These are phyloP conservation scores for Colius striatus DNA, from an alignment of 2,113 vertebrate species.

Conservation along the genomic window DNA sequence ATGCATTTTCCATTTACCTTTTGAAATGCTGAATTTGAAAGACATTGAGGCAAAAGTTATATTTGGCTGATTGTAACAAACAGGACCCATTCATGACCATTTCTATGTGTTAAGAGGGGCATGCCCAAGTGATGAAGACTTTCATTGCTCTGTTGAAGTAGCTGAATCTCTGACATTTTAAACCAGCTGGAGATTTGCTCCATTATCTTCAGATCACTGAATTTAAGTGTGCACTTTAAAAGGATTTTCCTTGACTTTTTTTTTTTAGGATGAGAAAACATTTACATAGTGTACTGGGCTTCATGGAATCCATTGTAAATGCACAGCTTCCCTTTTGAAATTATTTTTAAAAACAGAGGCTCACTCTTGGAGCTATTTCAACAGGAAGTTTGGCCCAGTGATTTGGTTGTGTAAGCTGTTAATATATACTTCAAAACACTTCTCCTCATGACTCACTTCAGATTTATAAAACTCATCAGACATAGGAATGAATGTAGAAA, in stretches of 20 bases:
- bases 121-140: background rate
- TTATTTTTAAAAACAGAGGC: background rate
- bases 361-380: background rate
- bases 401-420: slow-evolving; percentile 12
- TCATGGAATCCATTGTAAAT: background rate
- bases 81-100: background rate
- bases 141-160: background rate
- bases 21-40: background rate
- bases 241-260: background rate
- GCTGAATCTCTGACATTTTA: slow-evolving; percentile 30
- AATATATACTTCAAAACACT: background rate
- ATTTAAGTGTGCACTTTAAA: background rate
- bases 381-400: background rate
- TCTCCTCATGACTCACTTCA: background rate
- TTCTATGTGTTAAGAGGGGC: background rate
- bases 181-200: slow-evolving; percentile 3
- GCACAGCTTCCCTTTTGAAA: background rate
- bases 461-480: background rate
- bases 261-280: background rate
- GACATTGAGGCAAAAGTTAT: background rate
- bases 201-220: slow-evolving; percentile 12
- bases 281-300: background rate
- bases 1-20: slow-evolving; percentile 29
- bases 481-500: background rate
- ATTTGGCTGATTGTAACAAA: background rate